Evolutionary conservation across 2,797 vertebrate genomes (phyloP).

Genomic region (Chelonia mydas): DNA sequence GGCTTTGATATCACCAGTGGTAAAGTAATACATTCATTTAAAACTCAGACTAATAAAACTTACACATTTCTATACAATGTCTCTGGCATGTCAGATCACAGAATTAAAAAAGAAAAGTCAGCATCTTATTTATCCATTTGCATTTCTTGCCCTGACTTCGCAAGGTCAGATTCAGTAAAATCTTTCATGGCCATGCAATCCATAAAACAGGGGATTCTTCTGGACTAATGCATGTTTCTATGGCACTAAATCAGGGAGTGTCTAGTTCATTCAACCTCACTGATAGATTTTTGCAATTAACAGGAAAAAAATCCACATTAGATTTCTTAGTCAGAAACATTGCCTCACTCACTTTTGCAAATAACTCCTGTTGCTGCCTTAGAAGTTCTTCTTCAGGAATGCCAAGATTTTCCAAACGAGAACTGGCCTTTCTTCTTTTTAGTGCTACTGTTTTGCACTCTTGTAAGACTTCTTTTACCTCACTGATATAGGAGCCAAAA

Average conservation of each 20-base stretch:
- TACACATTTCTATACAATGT: background rate
- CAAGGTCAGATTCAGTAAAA: background rate
- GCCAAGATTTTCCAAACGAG: conserved; percentile 96
- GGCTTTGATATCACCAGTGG: background rate
- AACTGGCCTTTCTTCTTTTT: conserved; percentile 98
- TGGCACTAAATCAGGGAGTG: background rate
- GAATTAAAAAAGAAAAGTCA: background rate
- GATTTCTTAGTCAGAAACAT: background rate
- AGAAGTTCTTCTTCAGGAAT: conserved; percentile 98
- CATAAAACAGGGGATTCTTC: background rate
- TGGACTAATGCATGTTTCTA: background rate
- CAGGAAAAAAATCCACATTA: background rate
- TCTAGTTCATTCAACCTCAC: conserved; percentile 12
- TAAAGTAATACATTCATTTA: background rate
- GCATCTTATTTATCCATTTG: background rate
- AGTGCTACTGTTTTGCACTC: conserved; percentile 99
- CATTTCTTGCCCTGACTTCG: background rate
- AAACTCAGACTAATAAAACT: background rate
- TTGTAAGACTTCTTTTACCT: conserved; percentile 98
- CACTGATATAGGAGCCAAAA: conserved; percentile 97
- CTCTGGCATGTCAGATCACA: background rate
- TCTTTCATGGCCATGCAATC: background rate
- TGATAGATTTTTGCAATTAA: background rate
- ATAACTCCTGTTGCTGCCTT: conserved; percentile 96
- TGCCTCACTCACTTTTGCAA: conserved; percentile 92